Evolutionary conservation across 2,113 vertebrate species (phyloP).

Genomic region (Pseudorasbora parva): DNA sequence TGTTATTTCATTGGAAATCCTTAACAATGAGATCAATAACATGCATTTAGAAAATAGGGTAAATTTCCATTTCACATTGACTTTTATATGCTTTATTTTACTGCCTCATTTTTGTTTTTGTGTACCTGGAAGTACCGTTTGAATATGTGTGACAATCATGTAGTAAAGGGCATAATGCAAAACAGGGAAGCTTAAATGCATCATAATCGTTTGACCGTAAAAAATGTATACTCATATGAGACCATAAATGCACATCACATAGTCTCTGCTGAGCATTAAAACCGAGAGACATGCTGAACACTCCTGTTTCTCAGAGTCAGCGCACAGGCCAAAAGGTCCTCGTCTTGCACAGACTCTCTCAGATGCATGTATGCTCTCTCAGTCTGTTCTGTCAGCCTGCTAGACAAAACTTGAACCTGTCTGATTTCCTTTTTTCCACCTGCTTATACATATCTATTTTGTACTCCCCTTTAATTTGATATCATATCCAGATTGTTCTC

Average conservation of each 20-base stretch:
- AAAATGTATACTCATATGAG: neutral
- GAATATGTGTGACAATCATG: neutral
- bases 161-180: neutral
- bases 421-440: neutral
- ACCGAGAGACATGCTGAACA: neutral
- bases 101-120: neutral
- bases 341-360: neutral
- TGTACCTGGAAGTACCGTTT: neutral
- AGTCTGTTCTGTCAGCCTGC: neutral
- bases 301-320: neutral
- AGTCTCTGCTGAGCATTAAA: conserved; percentile 4
- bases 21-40: too few species aligned
- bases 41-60: too few species aligned
- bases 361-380: neutral
- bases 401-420: neutral
- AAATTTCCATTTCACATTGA: too few species aligned
- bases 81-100: neutral
- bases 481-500: neutral
- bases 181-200: neutral
- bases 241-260: neutral
- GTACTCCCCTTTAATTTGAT: neutral
- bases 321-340: conserved; percentile 8
- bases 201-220: neutral
- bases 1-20: too few species aligned
- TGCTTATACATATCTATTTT: neutral